phyloP scores from a whole-genome alignment of 2,797 vertebrate genomes.

The Champsocephalus esox region DNA sequence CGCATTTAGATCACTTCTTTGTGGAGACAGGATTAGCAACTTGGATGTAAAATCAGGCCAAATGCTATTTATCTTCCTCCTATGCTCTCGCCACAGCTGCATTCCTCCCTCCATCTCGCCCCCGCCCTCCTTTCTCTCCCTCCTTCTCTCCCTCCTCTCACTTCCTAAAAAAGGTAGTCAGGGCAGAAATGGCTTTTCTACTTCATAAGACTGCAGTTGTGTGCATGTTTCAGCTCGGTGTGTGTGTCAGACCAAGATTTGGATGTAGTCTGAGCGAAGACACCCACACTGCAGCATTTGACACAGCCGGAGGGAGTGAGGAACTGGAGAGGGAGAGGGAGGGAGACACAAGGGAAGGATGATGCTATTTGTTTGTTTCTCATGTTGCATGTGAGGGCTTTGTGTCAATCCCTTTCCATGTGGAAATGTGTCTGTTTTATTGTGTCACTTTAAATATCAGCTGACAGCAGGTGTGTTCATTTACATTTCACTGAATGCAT shows the following conservation, averaged over 20 bases:
- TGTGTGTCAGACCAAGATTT: conserved; percentile 46
- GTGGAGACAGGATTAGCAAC: conserved; percentile 32
- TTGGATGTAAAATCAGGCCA: conserved; percentile 26
- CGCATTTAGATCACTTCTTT: conserved; percentile 8
- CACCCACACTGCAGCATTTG: conserved; percentile 71
- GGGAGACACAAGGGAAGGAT: background rate
- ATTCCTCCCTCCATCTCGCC: conserved; percentile 4
- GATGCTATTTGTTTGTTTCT: background rate
- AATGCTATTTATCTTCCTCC: conserved; percentile 31
- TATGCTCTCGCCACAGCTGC: background rate
- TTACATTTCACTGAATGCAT: background rate
- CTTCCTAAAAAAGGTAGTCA: conserved; percentile 41
- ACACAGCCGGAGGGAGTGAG: conserved; percentile 58
- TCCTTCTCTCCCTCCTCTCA: conserved; percentile 2
- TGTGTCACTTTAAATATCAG: too few relatives aligned
- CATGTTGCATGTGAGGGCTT: background rate
- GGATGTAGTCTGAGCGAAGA: conserved; percentile 48
- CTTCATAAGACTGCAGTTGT: conserved; percentile 52
- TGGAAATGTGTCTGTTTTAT: background rate
- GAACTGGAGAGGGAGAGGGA: background rate
- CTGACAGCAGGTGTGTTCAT: conserved; percentile 5
- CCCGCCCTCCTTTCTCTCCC: background rate
- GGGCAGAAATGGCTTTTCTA: conserved; percentile 51
- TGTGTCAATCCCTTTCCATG: conserved; percentile 4
- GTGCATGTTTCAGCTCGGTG: conserved; percentile 12